Evolutionary conservation across 2,797 vertebrate genomes (phyloP).

Genomic region (Sebastes diploproa): DNA sequence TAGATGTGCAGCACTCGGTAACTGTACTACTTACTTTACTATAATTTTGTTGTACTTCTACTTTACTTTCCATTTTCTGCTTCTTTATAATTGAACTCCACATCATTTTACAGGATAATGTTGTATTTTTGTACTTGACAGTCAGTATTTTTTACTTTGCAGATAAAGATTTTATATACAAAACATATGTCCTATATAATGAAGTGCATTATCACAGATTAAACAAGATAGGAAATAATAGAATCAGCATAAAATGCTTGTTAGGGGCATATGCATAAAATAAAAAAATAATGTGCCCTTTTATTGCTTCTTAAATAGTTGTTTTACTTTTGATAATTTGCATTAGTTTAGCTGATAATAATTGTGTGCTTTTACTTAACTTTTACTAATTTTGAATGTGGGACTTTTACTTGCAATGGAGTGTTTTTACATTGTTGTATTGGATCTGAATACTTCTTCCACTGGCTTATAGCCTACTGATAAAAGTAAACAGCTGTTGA

Average conservation of each 20-base stretch:
- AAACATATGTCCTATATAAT: background rate
- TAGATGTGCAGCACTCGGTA: background rate
- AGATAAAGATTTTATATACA: background rate
- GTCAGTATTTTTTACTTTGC: background rate
- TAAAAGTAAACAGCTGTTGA: background rate
- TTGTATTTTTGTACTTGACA: background rate
- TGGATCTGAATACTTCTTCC: background rate
- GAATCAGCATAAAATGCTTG: too few relatives aligned
- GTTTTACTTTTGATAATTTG: background rate
- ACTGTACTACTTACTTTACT: background rate
- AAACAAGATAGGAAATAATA: background rate
- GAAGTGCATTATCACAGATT: background rate
- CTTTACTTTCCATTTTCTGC: background rate
- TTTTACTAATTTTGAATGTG: background rate
- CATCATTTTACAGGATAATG: too few relatives aligned
- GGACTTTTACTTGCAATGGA: background rate
- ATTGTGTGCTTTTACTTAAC: background rate
- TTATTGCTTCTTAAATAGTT: background rate
- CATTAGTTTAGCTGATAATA: background rate
- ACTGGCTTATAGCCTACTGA: background rate
- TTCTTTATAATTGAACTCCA: too few relatives aligned
- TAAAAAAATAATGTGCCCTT: too few relatives aligned
- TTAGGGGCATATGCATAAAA: too few relatives aligned
- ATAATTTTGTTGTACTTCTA: background rate
- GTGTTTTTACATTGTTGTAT: background rate